phyloP scores from a whole-genome alignment of 2,797 vertebrate genomes.

The Aeoliscus strigatus region DNA sequence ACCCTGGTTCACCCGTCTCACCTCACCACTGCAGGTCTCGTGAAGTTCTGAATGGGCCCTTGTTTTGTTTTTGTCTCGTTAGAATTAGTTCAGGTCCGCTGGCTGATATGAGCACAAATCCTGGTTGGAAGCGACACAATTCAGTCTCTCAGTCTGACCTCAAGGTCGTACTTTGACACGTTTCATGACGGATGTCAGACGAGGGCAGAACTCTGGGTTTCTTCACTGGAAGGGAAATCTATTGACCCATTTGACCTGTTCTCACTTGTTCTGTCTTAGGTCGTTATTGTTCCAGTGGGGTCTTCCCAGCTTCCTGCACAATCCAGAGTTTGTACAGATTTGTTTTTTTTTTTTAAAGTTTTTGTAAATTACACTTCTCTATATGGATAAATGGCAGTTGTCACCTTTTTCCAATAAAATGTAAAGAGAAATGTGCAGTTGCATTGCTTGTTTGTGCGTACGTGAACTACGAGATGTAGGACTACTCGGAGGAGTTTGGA shows the following conservation, averaged over 20 bases:
- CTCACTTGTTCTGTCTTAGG: slow-evolving; percentile 55
- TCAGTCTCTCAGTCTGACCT: slow-evolving; percentile 48
- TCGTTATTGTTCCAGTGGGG: slow-evolving; percentile 86
- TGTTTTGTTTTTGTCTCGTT: slow-evolving; percentile 38
- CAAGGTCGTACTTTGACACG: slow-evolving; percentile 22
- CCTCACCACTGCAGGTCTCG: slow-evolving; percentile 27
- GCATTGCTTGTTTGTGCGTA: slow-evolving; percentile 41
- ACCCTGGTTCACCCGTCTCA: slow-evolving; percentile 15
- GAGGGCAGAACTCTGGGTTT: slow-evolving; percentile 22
- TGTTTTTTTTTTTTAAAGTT: slow-evolving; percentile 67
- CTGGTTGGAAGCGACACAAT: slow-evolving; percentile 9
- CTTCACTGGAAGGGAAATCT: slow-evolving; percentile 27
- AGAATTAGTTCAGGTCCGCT: slow-evolving; percentile 21
- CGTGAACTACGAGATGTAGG: no score
- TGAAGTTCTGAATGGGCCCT: slow-evolving; percentile 46
- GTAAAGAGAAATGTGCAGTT: slow-evolving; percentile 26
- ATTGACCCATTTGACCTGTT: slow-evolving; percentile 37
- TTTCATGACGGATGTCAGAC: slow-evolving; percentile 25
- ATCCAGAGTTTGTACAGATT: slow-evolving; percentile 88
- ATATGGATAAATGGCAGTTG: slow-evolving; percentile 63
- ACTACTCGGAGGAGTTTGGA: no score
- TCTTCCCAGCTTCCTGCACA: slow-evolving; percentile 88
- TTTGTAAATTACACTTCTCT: slow-evolving; percentile 75
- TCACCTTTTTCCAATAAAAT: slow-evolving; percentile 88
- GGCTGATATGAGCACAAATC: slow-evolving; percentile 16